Conservation (phyloP, 2,888 invertebrate genomes). For the Ferrisia virgata region DNA sequence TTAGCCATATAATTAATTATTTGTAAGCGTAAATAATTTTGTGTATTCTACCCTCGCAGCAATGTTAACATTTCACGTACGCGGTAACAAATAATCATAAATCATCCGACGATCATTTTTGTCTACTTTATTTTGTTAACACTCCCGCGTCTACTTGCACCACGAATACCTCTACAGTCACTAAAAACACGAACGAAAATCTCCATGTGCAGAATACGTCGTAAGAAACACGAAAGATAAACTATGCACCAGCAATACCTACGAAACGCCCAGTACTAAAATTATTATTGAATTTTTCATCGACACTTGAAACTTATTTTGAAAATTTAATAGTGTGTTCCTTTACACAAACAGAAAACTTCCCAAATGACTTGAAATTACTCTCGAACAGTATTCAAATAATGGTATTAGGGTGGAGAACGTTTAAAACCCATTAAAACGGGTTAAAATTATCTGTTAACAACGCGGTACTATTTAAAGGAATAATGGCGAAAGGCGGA, state of each 20-base stretch:
- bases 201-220: not conserved
- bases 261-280: not conserved
- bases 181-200: not conserved
- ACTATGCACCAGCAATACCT: too few species aligned
- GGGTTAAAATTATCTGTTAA: constrained; percentile 32
- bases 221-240: not conserved
- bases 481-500: not conserved
- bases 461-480: not conserved
- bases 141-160: not conserved
- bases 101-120: not conserved
- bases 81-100: not conserved
- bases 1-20: constrained; percentile 24
- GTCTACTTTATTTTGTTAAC: not conserved
- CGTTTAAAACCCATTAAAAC: constrained; percentile 10
- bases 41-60: not conserved
- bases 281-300: not conserved
- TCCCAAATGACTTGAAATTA: constrained; percentile 20
- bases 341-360: constrained; percentile 7
- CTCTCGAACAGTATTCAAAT: not conserved
- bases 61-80: not conserved
- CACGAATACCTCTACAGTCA: too few species aligned
- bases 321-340: not conserved
- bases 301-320: not conserved
- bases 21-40: not conserved
- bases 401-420: not conserved